Base-by-base conservation (phyloP, 2,888 invertebrate species). In the Heliconius ethilla region DNA sequence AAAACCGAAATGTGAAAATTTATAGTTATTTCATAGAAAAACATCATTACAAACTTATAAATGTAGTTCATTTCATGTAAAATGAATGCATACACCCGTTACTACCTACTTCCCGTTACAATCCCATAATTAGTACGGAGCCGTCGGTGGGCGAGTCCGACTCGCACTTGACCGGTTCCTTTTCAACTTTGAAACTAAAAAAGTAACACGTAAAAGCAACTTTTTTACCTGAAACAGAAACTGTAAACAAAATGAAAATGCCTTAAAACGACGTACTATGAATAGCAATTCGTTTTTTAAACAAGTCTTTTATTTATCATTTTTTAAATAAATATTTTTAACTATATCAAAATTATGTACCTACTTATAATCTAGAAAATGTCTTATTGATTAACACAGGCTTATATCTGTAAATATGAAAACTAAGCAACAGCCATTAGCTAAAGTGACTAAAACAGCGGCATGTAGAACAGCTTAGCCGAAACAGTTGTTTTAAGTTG, bases 371-470 rank as follows among this genome's bases (percentile, higher is more conserved):
- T 37, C 40, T 40, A 27, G 15, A 63, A 27, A 15, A 15, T 27
- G 3, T 59, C 2, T 40, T 37, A 40, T 40, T 37, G 6, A 33
- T n/a, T 59, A 33, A 70, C 29, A 72, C 33, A 59, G 37, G 59
- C 11, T 29, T 33, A 33, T 72, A 25, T 72, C 7, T 15, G 37
- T 72, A 33, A 59, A 25, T 37, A 59, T 59, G 59, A 33, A 70
- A 55, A 55, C 22, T 70, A 11, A 70, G 55, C 59, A 33, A 72
- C n/a, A 72, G 33, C 18, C 59, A 59, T 72, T 72, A 72, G 33
- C n/a, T n/a, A 15, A 33, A 72, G 59, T 33, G n/a, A 51, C 33
- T 37, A 33, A 59, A 72, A n/a, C 72, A 72, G 72, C 11, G 37
- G 59, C 25, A 37, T 72, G 33, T 69, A 40, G 70, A n/a, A 59